Percentiles rank a stretch among this genome's conserved stretches.
phyloP scores from a whole-genome alignment of 2,888 invertebrate species.

The Apamea monoglypha region DNA sequence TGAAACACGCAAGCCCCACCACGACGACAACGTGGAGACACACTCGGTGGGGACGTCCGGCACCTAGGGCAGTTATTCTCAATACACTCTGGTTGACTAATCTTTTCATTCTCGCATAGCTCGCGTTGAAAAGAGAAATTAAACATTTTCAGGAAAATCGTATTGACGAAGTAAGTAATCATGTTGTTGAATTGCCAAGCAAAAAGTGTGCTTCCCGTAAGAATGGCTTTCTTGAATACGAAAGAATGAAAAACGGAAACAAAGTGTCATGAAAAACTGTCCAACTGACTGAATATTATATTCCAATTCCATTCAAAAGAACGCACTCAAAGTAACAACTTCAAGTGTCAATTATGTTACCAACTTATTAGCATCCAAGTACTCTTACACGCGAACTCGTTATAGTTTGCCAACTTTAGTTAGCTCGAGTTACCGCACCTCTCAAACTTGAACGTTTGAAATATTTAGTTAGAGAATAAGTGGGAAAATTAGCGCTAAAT shows the following conservation, averaged over 20 bases:
- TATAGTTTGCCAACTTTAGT: slow-evolving; percentile 64
- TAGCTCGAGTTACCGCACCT: slow-evolving; percentile 53
- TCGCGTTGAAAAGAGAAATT: not conserved
- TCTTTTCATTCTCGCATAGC: not conserved
- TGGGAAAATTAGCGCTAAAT: slow-evolving; percentile 58
- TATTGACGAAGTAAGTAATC: not conserved
- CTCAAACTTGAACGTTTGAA: slow-evolving; percentile 62
- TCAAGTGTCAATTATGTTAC: slow-evolving; percentile 65
- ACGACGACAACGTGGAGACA: too few species aligned
- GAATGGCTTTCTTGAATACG: not conserved
- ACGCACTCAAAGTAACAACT: slow-evolving; percentile 43
- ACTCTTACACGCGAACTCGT: slow-evolving; percentile 60
- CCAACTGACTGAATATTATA: not conserved
- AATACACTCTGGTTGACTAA: not conserved
- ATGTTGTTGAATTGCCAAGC: too few species aligned
- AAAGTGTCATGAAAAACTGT: not conserved
- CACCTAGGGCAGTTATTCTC: not conserved
- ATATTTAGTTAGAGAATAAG: slow-evolving; percentile 64
- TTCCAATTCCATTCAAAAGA: slow-evolving; percentile 16
- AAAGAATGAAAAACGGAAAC: slow-evolving; percentile 1
- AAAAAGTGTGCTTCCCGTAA: too few species aligned
- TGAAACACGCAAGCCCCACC: too few species aligned
- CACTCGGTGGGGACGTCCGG: too few species aligned
- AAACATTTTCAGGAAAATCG: not conserved
- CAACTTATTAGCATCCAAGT: slow-evolving; percentile 61